phyloP scores from a whole-genome alignment of 2,113 vertebrate genomes.

The Mormoops blainvillei region DNA sequence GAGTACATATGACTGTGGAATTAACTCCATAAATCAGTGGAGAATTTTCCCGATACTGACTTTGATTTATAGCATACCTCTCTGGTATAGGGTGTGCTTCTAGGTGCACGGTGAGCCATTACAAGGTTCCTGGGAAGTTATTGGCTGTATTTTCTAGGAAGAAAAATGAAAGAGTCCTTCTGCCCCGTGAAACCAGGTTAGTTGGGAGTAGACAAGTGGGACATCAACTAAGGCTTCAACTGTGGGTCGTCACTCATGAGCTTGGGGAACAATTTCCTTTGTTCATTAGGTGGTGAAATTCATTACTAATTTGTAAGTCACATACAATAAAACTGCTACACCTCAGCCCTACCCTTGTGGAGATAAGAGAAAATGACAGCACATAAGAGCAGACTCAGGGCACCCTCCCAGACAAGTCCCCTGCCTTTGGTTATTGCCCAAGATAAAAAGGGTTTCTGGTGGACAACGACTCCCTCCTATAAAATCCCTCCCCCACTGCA shows the following conservation, averaged over 20 bases:
- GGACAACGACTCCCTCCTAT: fast-evolving
- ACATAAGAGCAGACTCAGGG: not conserved
- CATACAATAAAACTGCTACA: fast-evolving
- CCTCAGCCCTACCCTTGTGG: too few relatives aligned
- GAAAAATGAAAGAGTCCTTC: not conserved
- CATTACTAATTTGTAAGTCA: not conserved
- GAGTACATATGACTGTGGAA: not conserved
- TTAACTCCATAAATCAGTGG: fast-evolving
- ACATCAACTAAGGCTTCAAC: fast-evolving
- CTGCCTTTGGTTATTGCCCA: not conserved
- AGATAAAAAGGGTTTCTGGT: too few relatives aligned
- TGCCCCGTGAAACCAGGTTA: not conserved
- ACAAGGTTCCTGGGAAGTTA: not conserved
- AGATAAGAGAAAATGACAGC: not conserved
- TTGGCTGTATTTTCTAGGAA: not conserved
- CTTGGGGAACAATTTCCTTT: not conserved
- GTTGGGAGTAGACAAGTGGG: fast-evolving
- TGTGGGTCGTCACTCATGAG: not conserved
- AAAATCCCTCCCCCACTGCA: not conserved
- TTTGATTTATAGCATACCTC: fast-evolving
- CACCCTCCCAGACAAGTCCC: not conserved
- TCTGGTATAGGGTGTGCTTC: not conserved
- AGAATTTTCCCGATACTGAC: not conserved
- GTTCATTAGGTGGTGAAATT: not conserved
- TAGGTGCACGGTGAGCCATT: fast-evolving